These are phyloP conservation scores for Centropyge bicolor DNA, from an alignment of 2,797 vertebrate genomes.

Conservation along the genomic window DNA sequence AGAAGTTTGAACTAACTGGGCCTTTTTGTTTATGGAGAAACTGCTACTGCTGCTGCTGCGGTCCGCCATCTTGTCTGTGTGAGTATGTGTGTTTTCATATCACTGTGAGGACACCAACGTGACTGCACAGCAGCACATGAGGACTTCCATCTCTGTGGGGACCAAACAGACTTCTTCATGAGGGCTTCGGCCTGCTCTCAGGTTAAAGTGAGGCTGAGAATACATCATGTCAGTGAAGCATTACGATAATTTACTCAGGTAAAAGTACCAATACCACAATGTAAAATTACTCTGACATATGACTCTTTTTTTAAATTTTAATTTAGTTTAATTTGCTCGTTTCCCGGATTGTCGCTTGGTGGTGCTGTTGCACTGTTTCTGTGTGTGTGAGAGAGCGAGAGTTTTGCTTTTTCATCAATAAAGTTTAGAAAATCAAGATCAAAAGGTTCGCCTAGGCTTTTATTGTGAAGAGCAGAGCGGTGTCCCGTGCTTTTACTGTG, in stretches of 20 bases:
- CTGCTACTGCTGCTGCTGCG: constrained; percentile 20
- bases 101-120: too few species aligned
- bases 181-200: too few species aligned
- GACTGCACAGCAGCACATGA: too few species aligned
- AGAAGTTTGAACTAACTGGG: constrained; percentile 48
- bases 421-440: neutral
- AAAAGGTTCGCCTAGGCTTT: neutral
- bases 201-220: too few species aligned
- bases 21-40: constrained; percentile 43
- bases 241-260: too few species aligned
- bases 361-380: neutral
- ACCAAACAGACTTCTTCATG: too few species aligned
- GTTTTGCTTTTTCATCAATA: neutral
- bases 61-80: constrained; percentile 67
- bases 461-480: neutral
- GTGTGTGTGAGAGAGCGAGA: too few species aligned
- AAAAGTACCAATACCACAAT: too few species aligned
- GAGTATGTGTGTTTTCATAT: neutral
- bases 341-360: neutral
- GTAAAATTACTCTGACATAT: too few species aligned
- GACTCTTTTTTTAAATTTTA: too few species aligned
- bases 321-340: neutral
- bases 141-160: too few species aligned
- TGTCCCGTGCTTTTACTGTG: constrained; percentile 19
- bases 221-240: too few species aligned